Percentiles rank a stretch among this genome's conserved stretches.
Evolutionary conservation across 2,113 vertebrate species (phyloP).

Genomic region (Hippocampus abdominalis): DNA sequence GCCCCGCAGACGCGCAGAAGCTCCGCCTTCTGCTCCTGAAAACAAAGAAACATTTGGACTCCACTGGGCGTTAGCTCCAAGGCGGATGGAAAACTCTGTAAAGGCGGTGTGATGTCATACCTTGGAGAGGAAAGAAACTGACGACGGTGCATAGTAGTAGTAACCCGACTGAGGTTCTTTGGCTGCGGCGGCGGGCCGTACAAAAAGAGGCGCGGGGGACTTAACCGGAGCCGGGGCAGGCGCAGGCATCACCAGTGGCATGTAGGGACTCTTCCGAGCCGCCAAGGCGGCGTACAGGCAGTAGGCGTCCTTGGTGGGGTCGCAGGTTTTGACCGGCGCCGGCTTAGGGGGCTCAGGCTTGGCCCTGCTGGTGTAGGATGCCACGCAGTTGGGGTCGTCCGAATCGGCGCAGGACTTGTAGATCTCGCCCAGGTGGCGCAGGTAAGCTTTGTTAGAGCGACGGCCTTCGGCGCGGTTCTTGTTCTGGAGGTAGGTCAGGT

Average conservation of each 20-base stretch:
- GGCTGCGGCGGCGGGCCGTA: conserved; percentile 46
- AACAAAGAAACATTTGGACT: neutral
- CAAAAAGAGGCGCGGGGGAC: conserved; percentile 55
- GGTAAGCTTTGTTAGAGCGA: conserved; percentile 71
- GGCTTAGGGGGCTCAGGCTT: conserved; percentile 61
- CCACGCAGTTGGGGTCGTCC: conserved; percentile 69
- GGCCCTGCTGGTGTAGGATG: conserved; percentile 58
- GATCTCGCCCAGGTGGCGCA: conserved; percentile 71
- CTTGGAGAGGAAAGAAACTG: conserved; percentile 64
- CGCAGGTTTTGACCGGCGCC: conserved; percentile 69
- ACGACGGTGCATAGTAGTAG: conserved; percentile 59
- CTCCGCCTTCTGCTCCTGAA: conserved; percentile 70
- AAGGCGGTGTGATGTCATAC: conserved; percentile 16
- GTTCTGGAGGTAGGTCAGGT: conserved; percentile 76
- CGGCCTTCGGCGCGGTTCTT: conserved; percentile 75
- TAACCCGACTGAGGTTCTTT: conserved; percentile 60
- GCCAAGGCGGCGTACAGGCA: conserved; percentile 63
- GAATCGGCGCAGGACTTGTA: conserved; percentile 75
- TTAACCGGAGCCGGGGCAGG: conserved; percentile 52
- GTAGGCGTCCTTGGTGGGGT: conserved; percentile 73
- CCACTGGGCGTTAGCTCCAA: neutral
- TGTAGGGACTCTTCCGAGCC: conserved; percentile 63
- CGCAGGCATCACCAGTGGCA: conserved; percentile 54
- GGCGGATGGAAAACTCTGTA: neutral
- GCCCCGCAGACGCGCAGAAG: conserved; percentile 71